Evolutionary conservation across 2,797 vertebrate species (phyloP).

Genomic region (Characodon lateralis): DNA sequence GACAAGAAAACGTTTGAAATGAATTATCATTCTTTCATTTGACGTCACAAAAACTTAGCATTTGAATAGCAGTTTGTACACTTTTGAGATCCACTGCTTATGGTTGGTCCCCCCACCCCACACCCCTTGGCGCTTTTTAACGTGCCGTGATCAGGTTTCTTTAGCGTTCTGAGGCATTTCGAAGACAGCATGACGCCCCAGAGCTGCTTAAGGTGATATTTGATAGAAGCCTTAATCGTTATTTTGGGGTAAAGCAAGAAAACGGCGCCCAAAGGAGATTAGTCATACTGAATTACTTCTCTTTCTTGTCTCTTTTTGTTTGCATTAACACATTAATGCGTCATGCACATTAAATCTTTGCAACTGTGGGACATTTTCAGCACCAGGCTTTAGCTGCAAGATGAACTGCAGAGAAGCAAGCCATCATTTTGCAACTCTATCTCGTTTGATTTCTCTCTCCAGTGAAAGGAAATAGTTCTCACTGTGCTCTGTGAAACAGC

Average conservation of each 20-base stretch:
- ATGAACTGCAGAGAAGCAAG: conserved; percentile 52
- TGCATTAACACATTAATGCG: conserved; percentile 37
- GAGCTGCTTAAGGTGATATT: conserved; percentile 71
- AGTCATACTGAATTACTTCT: conserved; percentile 51
- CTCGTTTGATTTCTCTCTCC: conserved; percentile 67
- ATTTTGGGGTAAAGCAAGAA: conserved; percentile 73
- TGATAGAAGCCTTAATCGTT: conserved; percentile 77
- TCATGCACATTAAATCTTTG: conserved; percentile 60
- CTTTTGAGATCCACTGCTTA: background rate
- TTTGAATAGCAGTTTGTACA: background rate
- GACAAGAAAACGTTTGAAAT: background rate
- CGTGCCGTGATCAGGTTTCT: conserved; percentile 68
- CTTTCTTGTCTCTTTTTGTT: background rate
- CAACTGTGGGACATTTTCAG: conserved; percentile 63
- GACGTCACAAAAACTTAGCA: background rate
- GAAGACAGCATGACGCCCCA: conserved; percentile 65
- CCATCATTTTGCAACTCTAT: conserved; percentile 73
- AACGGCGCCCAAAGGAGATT: conserved; percentile 68
- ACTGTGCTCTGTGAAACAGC: conserved; percentile 67
- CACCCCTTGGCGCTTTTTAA: background rate
- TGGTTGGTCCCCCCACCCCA: background rate
- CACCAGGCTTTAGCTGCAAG: conserved; percentile 50
- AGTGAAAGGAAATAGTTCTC: conserved; percentile 69
- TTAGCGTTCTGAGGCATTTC: conserved; percentile 31
- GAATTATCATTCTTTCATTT: background rate